Evolutionary conservation across 2,888 invertebrate species (phyloP), one percentile per base, ranked within the genome.

Genomic region (Meganola albula): DNA sequence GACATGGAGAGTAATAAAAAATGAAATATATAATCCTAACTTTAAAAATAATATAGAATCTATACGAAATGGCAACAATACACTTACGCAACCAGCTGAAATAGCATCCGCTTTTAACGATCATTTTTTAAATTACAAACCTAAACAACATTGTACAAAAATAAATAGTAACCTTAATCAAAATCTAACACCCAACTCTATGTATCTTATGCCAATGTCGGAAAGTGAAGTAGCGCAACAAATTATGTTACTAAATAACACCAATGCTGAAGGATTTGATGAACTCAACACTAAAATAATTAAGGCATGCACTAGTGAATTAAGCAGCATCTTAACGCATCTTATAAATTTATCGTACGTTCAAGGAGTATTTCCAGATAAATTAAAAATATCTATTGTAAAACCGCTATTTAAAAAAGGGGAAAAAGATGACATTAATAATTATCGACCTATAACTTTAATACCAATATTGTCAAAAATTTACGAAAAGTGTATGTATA

Each of bases 381-480:
- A 3, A 11, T 8, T 37, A 6, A 25, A 33, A 12, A 11, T 11
- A 5, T 13, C 24, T n/a, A 14, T 33, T 16, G 23, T 33, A 2
- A 33, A 33, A 24, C 33, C 33, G n/a, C 5, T 33, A 2, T 10
- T n/a, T n/a, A 24, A 24, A 24, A 24, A 24, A n/a, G 24, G 26
- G n/a, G 12, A 22, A 7, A 29, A 32, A 26, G 24, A 5, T 4
- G 13, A 26, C 1, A 14, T 29, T 8, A 12, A 27, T 5, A 33
- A 33, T 18, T 37, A 26, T 18, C 25, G 37, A 10, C 37, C 30
- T 8, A 31, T 37, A 20, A 23, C 31, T 2, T 10, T 31, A 9
- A 8, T 26, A n/a, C 14, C 30, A 6, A 13, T 31, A 4, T 8
- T 37, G 2, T 28, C 32, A 5, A 37, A 33, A 27, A 33, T 37